These are phyloP conservation scores for Eupithecia subumbrata DNA, from an alignment of 2,888 invertebrate genomes.

Conservation along the genomic window DNA sequence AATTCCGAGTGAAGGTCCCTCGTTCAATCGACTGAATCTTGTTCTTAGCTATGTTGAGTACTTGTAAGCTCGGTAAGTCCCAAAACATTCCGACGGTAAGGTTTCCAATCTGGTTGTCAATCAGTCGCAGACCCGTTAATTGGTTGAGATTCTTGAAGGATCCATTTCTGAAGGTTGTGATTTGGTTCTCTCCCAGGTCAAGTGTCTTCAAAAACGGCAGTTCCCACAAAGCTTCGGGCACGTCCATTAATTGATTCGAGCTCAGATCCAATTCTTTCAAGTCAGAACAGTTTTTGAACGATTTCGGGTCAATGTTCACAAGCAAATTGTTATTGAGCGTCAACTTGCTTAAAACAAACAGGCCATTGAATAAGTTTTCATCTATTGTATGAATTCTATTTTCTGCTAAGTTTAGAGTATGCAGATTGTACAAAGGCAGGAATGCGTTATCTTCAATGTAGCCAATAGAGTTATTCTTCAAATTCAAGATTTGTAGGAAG, in stretches of 20 bases:
- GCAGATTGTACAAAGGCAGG: constrained; percentile 93
- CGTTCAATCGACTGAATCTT: constrained; percentile 93
- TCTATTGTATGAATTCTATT: constrained; percentile 93
- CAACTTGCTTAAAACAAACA: constrained; percentile 92
- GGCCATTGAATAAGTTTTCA: constrained; percentile 91
- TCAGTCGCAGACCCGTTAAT: constrained; percentile 93
- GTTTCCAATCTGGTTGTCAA: constrained; percentile 95
- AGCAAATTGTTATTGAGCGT: constrained; percentile 94
- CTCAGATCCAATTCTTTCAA: constrained; percentile 95
- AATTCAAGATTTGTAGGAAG: constrained; percentile 92
- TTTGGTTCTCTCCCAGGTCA: constrained; percentile 96
- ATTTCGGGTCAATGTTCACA: constrained; percentile 89
- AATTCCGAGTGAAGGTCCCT: constrained; percentile 92
- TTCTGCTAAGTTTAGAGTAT: constrained; percentile 94
- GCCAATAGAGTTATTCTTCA: constrained; percentile 94
- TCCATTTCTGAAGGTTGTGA: constrained; percentile 91
- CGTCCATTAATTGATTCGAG: constrained; percentile 91
- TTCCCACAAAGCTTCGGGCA: constrained; percentile 93
- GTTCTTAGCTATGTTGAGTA: constrained; percentile 94
- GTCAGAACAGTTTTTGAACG: constrained; percentile 94
- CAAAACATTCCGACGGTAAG: constrained; percentile 93
- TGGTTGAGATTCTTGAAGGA: constrained; percentile 94
- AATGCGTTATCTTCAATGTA: constrained; percentile 95
- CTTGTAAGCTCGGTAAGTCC: constrained; percentile 92
- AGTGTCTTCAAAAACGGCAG: constrained; percentile 93